Evolutionary conservation across 30 jellyfish, hydroid and myxozoan species (phyloP).

Genomic region (Aurelia coerulea): DNA sequence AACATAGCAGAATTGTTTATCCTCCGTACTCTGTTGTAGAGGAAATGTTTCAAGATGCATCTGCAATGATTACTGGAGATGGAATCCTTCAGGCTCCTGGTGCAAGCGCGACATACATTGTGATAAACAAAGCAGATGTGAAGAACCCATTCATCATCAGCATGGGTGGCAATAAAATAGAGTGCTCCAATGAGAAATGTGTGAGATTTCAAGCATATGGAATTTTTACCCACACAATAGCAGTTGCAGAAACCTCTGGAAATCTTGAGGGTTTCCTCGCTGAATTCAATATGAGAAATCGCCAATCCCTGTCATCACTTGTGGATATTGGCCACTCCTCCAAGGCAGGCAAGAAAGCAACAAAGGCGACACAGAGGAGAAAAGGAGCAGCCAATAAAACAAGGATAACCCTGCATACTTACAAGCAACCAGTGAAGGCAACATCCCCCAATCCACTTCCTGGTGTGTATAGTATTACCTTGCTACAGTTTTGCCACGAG

Average conservation of each 20-base stretch:
- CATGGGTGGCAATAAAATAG: background rate
- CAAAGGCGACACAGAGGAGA: background rate
- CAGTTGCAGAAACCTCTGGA: background rate
- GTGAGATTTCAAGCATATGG: background rate
- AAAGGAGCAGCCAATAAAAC: background rate
- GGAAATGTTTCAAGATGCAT: constrained; percentile 17
- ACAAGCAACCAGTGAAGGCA: background rate
- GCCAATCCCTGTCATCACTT: background rate
- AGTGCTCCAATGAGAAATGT: background rate
- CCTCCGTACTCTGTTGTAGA: constrained; percentile 1
- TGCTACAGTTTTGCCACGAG: constrained; percentile 10
- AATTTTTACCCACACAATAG: background rate
- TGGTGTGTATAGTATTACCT: constrained; percentile 8
- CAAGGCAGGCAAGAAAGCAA: background rate
- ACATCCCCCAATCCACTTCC: constrained; percentile 15
- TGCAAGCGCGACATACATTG: constrained; percentile 1
- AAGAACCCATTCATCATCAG: background rate
- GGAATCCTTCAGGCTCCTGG: constrained; percentile 15
- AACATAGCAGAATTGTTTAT: constrained; percentile 5
- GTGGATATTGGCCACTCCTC: background rate
- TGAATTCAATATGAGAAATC: background rate
- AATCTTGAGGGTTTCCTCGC: background rate
- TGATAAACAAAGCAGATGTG: background rate
- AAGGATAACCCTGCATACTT: background rate
- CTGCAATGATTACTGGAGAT: constrained; percentile 8